Percentiles rank a stretch among this genome's conserved stretches.
Conservation (phyloP, 1,140 invertebrate genomes). For the Apis laboriosa region DNA sequence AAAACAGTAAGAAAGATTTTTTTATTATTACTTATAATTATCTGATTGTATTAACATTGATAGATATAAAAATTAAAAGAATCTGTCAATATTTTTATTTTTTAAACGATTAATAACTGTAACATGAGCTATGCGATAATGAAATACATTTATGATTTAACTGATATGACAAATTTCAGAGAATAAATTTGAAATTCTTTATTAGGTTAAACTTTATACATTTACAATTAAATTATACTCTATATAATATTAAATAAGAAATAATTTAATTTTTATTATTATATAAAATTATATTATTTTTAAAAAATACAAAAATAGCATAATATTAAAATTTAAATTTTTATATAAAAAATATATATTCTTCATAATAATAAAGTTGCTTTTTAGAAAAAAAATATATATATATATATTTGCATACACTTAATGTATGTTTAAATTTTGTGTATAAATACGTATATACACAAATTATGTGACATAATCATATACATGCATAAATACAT, state of each 20-base stretch:
- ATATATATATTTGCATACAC: neutral
- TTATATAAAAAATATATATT: neutral
- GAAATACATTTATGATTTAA: neutral
- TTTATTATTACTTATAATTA: neutral
- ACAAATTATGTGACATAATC: neutral
- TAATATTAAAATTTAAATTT: neutral
- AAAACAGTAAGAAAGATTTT: neutral
- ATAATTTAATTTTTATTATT: neutral
- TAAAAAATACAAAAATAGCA: neutral
- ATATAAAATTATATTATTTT: neutral
- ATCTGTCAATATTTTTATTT: conserved; percentile 7
- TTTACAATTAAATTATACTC: neutral
- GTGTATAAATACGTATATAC: neutral
- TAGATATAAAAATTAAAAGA: neutral
- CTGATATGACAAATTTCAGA: conserved; percentile 22
- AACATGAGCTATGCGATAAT: neutral
- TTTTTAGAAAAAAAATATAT: neutral
- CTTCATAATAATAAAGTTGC: neutral
- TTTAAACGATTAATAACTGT: neutral
- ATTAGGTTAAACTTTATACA: neutral
- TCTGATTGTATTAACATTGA: neutral
- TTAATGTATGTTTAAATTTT: neutral
- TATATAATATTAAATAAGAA: neutral
- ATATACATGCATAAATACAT: neutral
- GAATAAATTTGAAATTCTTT: conserved; percentile 4